phyloP scores from a whole-genome alignment of 2,797 vertebrate genomes.

The Phalloptychus januarius region DNA sequence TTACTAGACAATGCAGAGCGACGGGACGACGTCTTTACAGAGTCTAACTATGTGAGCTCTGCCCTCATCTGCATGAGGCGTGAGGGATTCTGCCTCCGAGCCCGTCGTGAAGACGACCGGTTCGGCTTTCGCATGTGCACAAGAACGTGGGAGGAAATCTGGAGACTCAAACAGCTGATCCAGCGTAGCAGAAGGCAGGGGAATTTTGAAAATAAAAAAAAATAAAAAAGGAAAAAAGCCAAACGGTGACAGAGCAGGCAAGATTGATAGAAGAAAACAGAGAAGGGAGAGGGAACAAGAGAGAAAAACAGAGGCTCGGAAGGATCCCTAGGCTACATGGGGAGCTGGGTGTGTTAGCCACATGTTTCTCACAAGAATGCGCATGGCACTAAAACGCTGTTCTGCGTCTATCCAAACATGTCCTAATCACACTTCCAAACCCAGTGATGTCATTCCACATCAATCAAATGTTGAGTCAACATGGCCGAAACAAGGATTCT shows the following conservation, averaged over 20 bases:
- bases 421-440: constrained; percentile 52
- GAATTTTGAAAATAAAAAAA: neutral
- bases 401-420: constrained; percentile 56
- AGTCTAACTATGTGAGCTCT: constrained; percentile 23
- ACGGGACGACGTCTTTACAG: constrained; percentile 1
- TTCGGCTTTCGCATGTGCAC: constrained; percentile 25
- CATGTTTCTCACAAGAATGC: constrained; percentile 60
- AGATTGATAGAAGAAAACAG: constrained; percentile 3
- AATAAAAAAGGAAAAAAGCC: neutral
- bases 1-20: constrained; percentile 26
- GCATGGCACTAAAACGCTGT: constrained; percentile 42
- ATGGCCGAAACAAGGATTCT: constrained; percentile 26
- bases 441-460: constrained; percentile 63
- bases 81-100: constrained; percentile 36
- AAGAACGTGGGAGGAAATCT: neutral
- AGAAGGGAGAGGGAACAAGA: constrained; percentile 37
- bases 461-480: constrained; percentile 48
- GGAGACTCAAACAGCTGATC: constrained; percentile 6
- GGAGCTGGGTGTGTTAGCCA: constrained; percentile 74
- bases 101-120: neutral
- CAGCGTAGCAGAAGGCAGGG: constrained; percentile 12
- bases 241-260: constrained; percentile 18
- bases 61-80: constrained; percentile 7
- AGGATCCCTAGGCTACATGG: constrained; percentile 80
- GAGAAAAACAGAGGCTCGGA: constrained; percentile 57